Evolutionary conservation across 2,888 invertebrate genomes (phyloP), one percentile per base, ranked within the genome.

Genomic region (Aphrophora alni): DNA sequence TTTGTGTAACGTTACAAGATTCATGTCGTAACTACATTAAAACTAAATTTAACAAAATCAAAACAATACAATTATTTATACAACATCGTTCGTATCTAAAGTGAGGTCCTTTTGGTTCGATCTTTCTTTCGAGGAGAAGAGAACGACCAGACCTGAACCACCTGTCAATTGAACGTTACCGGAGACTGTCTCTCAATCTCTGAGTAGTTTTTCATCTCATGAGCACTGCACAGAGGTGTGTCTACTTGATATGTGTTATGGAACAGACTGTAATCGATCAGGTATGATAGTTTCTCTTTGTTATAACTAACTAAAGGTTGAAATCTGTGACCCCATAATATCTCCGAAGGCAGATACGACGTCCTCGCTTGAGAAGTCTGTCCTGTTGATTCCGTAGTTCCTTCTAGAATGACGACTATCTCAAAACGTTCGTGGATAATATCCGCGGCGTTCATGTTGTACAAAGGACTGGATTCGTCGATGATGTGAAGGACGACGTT

Each of bases 401-500:
- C 98, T 89, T 97, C 97, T 44, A 98, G 91, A 69, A 97, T 94
- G 3, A 95, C 95, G 70, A 98, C 93, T 86, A 98, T 91, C 90
- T 98, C 94, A 86, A 98, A 95, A 86, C 95, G 93, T 81, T 97
- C 93, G 83, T 92, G 91, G 69, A 97, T 91, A 86, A 98, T 91
- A 88, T 98, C 97, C 71, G 95, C 94, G 0, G 97, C 97, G 0
- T 96, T 95, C 88, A 98, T 92, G 84, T 93, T 92, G 89, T 94
- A 98, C 33, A 99, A 92, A 0, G 99, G 99, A 85, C 97, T 97
- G 44, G 82, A 75, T 59, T 77, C 92, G 87, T 97, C 94, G 85
- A 99, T 98, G 82, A 92, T 92, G 87, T 99, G 99, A 21, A 97
- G 94, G 38, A 98, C 94, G 8, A 97, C 95, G 87, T 97, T 93